Evolutionary conservation across 2,888 invertebrate species (phyloP), one percentile per base, ranked within the genome.

Genomic region (Venusia cambrica): DNA sequence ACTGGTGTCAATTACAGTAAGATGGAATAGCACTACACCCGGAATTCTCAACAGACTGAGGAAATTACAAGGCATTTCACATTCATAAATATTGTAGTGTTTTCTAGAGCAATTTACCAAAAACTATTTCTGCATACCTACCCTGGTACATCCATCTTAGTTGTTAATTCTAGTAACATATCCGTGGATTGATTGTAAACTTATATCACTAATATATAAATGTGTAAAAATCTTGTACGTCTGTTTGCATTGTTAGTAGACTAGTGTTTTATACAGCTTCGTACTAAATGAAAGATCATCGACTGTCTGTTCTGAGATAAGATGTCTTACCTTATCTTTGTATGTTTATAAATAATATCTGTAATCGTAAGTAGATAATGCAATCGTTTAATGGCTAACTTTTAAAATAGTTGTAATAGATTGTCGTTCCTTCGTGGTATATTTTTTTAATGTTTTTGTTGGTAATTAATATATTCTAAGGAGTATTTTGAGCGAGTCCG

Each of bases 191-290:
- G n/a, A n/a, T n/a, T n/a, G n/a, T n/a, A n/a, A n/a, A n/a, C n/a
- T n/a, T n/a, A n/a, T n/a, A n/a, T n/a, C n/a, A n/a, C n/a, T n/a
- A n/a, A n/a, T n/a, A n/a, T n/a, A n/a, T n/a, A n/a, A 37, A 32
- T 38, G 24, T 38, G 38, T 48, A 42, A 33, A 34, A 36, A 37
- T 31, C 25, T 39, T 38, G 37, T 40, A 43, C 35, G 43, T 48
- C 43, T 38, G 43, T 48, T 40, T 38, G 40, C 38, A 20, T 33
- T 37, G 33, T 33, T 47, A 18, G 38, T 38, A 37, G 26, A 15
- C 18, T 41, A 45, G 41, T 39, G 41, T 48, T 48, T 50, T 37
- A 39, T 48, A 50, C 36, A 32, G 47, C 50, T 51, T 48, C 38
- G 27, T 44, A 30, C 31, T 29, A 39, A 35, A 33, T 42, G 28